Conservation (phyloP, 2,797 vertebrate species). For the Melanotaenia trifasciata region DNA sequence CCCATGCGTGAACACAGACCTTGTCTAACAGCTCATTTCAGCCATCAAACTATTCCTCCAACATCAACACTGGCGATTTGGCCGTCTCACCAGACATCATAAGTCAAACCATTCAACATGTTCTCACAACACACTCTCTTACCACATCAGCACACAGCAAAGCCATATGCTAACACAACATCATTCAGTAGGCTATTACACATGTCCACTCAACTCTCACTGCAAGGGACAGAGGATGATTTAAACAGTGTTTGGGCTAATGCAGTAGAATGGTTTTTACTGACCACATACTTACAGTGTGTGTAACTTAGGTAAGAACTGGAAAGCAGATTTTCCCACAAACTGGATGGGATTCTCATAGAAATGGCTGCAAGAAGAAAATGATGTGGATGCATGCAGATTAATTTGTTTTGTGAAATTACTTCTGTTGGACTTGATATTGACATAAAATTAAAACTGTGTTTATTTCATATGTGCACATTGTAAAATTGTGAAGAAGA, state of each 20-base stretch:
- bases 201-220: slow-evolving; percentile 74
- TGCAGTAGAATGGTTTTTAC: slow-evolving; percentile 64
- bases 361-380: slow-evolving; percentile 86
- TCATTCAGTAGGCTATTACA: slow-evolving; percentile 78
- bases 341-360: slow-evolving; percentile 97
- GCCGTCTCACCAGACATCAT: slow-evolving; percentile 76
- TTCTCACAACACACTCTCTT: slow-evolving; percentile 75
- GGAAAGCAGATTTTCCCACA: slow-evolving; percentile 94
- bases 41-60: slow-evolving; percentile 74
- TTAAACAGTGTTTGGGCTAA: slow-evolving; percentile 76
- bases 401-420: slow-evolving; percentile 12
- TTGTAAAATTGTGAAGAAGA: slow-evolving; percentile 5
- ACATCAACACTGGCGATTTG: slow-evolving; percentile 80
- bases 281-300: slow-evolving; percentile 90
- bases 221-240: slow-evolving; percentile 69
- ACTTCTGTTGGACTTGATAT: slow-evolving; percentile 12
- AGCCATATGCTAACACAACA: slow-evolving; percentile 75
- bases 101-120: slow-evolving; percentile 80
- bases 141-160: slow-evolving; percentile 72
- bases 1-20: slow-evolving; percentile 27
- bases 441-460: slow-evolving; percentile 37
- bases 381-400: background rate
- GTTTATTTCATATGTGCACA: slow-evolving; percentile 35
- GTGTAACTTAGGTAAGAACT: slow-evolving; percentile 93
- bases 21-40: slow-evolving; percentile 79